A percentile compares a stretch with the other conserved stretches of the same genome.
Evolutionary conservation across 1,140 invertebrate genomes (phyloP).

Genomic region (Campoletis sonorensis): DNA sequence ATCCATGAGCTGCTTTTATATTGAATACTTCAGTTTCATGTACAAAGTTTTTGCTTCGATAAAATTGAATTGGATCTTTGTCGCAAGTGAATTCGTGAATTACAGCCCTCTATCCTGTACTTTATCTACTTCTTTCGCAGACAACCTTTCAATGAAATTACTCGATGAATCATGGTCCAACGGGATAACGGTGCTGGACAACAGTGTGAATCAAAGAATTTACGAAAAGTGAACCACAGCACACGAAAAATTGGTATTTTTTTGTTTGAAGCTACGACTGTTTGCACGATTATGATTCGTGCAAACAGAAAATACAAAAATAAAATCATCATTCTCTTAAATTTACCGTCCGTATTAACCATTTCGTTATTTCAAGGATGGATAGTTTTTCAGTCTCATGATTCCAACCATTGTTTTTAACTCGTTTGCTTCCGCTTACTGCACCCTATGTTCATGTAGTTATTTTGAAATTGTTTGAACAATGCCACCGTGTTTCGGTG

Average conservation of each 20-base stretch:
- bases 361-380: too few relatives aligned
- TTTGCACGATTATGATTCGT: too few relatives aligned
- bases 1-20: background rate
- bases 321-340: background rate
- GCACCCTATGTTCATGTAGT: conserved; percentile 45
- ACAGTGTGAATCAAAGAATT: conserved; percentile 35
- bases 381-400: too few relatives aligned
- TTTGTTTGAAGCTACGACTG: background rate
- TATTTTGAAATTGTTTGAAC: conserved; percentile 67
- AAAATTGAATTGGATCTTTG: conserved; percentile 64
- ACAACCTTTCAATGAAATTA: conserved; percentile 61
- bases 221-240: conserved; percentile 19
- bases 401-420: conserved; percentile 40
- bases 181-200: conserved; percentile 43
- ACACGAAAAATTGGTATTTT: background rate
- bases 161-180: conserved; percentile 59
- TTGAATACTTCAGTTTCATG: conserved; percentile 1
- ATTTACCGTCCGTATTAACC: background rate
- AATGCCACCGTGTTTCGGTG: conserved; percentile 55
- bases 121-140: background rate
- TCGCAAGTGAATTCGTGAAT: conserved; percentile 55
- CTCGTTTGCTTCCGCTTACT: conserved; percentile 28
- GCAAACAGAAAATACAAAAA: background rate
- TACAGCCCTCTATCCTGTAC: conserved; percentile 26
- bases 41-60: background rate